These are phyloP conservation scores for Bambusicola thoracicus DNA, from an alignment of 2,113 vertebrate genomes.

Conservation along the genomic window DNA sequence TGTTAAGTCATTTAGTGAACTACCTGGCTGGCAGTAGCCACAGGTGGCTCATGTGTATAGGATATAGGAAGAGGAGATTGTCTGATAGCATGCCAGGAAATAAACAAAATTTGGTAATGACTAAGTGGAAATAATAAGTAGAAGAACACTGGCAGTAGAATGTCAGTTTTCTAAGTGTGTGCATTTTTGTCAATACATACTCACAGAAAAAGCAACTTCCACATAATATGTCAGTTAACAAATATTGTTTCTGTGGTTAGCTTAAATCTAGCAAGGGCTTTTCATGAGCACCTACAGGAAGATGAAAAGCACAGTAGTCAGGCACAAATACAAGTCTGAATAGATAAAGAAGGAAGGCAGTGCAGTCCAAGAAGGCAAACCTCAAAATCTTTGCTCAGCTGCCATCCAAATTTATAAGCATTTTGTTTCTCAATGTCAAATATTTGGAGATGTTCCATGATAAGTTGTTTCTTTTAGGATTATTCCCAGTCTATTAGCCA, in stretches of 20 bases:
- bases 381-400: neutral
- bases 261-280: neutral
- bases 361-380: neutral
- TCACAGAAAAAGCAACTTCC: neutral
- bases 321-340: neutral
- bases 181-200: neutral
- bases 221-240: neutral
- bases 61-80: neutral
- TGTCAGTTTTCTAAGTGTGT: neutral
- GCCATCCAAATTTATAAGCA: neutral
- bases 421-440: neutral
- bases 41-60: neutral
- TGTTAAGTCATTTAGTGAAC: constrained; percentile 42
- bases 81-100: constrained; percentile 3
- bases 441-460: neutral
- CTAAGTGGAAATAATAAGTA: neutral
- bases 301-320: neutral
- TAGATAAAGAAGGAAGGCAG: neutral
- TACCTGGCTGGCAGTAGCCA: constrained; percentile 13
- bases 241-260: neutral
- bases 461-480: neutral
- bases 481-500: neutral
- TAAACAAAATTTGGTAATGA: constrained; percentile 28
- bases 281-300: neutral
- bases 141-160: neutral